phyloP scores from a whole-genome alignment of 1,140 invertebrate genomes.

The Drusus annulatus region DNA sequence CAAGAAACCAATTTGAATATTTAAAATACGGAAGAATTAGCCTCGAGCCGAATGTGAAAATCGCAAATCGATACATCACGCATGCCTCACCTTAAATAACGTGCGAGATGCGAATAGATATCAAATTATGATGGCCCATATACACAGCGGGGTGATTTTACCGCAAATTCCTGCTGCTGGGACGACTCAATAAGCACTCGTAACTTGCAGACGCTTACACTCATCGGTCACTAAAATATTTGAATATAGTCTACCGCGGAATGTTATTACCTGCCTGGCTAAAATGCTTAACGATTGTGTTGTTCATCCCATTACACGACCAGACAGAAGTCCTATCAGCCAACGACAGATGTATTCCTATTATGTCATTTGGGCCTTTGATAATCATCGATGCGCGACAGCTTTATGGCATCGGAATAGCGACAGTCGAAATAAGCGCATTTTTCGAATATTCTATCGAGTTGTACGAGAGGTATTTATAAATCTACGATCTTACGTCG shows the following conservation, averaged over 20 bases:
- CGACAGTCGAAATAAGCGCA: slow-evolving; percentile 16
- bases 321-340: not conserved
- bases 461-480: slow-evolving; percentile 24
- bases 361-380: not conserved
- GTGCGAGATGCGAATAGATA: not conserved
- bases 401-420: slow-evolving; percentile 4
- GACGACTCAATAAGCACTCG: not conserved
- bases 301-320: not conserved
- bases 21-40: slow-evolving; percentile 7
- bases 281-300: not conserved
- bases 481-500: not conserved
- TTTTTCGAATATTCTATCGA: slow-evolving; percentile 7
- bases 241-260: not conserved
- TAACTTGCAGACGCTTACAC: not conserved
- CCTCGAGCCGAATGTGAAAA: slow-evolving; percentile 12
- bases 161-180: not conserved
- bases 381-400: slow-evolving; percentile 6
- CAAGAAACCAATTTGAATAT: slow-evolving; percentile 16
- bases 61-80: slow-evolving; percentile 32
- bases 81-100: slow-evolving; percentile 6
- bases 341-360: not conserved
- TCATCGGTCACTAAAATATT: not conserved
- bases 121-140: not conserved
- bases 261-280: not conserved
- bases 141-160: slow-evolving; percentile 4